These are phyloP conservation scores for Zaprionus obscuricornis DNA, from an alignment of 2,888 invertebrate species.

Conservation along the genomic window DNA sequence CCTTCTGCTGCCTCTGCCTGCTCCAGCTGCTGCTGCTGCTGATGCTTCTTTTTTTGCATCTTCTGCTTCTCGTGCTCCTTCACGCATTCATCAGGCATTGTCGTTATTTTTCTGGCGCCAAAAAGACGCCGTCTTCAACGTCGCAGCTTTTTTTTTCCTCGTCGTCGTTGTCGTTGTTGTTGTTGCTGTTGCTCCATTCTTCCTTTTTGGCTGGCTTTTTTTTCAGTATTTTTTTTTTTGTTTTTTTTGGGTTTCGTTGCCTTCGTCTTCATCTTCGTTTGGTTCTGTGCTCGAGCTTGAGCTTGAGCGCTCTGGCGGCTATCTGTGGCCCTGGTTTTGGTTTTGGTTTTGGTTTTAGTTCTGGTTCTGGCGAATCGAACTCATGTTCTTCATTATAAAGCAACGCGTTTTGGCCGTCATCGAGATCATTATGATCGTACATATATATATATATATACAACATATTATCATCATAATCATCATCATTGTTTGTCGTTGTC, in stretches of 20 bases:
- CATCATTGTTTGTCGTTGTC: conserved; percentile 45
- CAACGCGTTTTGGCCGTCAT: conserved; percentile 44
- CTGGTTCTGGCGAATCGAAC: conserved; percentile 57
- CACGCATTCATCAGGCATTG: conserved; percentile 74
- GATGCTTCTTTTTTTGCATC: conserved; percentile 8
- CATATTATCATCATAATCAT: conserved; percentile 32
- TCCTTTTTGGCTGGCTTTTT: conserved; percentile 25
- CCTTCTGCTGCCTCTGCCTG: conserved; percentile 12
- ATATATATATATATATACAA: conserved; percentile 3
- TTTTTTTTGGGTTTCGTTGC: conserved; percentile 39
- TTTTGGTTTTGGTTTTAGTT: conserved; percentile 21
- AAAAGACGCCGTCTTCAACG: conserved; percentile 75
- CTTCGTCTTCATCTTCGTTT: conserved; percentile 11
- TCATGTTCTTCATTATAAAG: conserved; percentile 74
- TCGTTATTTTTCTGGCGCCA: conserved; percentile 82
- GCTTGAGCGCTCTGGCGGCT: too few species aligned
- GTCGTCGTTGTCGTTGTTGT: conserved; percentile 34
- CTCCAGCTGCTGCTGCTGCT: background rate
- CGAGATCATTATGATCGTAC: conserved; percentile 39
- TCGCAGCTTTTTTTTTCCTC: conserved; percentile 44
- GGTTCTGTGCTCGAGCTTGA: too few species aligned
- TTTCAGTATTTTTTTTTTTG: conserved; percentile 41
- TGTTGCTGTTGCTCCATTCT: conserved; percentile 47
- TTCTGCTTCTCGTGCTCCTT: conserved; percentile 7
- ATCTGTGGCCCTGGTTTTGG: too few species aligned